These are phyloP conservation scores for Cuculus canorus DNA, from an alignment of 2,797 vertebrate species.

Conservation along the genomic window DNA sequence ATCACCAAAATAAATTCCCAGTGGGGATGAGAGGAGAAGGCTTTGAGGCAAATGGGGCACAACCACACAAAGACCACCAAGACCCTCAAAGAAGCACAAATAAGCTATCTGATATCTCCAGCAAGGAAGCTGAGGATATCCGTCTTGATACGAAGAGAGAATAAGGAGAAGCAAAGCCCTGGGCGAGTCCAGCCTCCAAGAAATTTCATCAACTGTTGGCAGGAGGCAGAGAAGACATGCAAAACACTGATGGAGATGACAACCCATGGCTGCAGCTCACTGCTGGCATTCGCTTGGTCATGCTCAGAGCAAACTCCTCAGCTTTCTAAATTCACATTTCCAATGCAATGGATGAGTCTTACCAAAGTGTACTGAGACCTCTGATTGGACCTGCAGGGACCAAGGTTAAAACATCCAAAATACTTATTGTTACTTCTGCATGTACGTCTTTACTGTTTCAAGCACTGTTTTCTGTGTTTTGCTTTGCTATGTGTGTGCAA, in stretches of 20 bases:
- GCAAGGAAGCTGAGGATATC: neutral
- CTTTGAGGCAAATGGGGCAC: neutral
- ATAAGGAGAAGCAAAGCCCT: neutral
- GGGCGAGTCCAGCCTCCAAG: neutral
- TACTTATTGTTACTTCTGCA: neutral
- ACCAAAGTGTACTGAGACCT: neutral
- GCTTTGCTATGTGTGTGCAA: neutral
- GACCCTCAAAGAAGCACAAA: neutral
- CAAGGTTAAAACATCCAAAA: neutral
- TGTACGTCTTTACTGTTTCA: neutral
- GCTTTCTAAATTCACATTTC: neutral
- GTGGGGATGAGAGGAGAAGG: neutral
- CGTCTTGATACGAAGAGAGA: neutral
- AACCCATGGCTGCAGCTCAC: neutral
- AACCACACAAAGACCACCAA: neutral
- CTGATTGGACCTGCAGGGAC: neutral
- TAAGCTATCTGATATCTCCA: neutral
- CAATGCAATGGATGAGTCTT: neutral
- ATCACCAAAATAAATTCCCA: neutral
- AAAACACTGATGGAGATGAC: neutral
- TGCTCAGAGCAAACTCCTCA: neutral
- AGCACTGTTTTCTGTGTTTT: neutral
- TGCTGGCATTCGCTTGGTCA: neutral
- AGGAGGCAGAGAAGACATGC: neutral
- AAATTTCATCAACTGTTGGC: neutral